Conservation (phyloP, 2,888 invertebrate genomes). For the Branchipolynoe longqiensis region DNA sequence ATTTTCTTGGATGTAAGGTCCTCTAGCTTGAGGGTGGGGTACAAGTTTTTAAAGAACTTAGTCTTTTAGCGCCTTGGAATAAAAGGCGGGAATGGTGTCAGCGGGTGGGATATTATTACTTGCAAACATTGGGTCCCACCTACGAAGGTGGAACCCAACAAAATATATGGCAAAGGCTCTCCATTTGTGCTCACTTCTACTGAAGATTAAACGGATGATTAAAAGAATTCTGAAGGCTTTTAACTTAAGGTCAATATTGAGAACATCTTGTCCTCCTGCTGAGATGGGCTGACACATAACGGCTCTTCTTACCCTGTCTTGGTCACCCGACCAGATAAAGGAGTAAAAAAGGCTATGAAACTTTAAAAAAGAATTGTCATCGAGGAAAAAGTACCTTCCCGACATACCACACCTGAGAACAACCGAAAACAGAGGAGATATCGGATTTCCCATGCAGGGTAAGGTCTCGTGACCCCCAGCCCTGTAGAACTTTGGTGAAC, state of each 20-base stretch:
- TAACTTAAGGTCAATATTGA: neutral
- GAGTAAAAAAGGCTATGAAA: neutral
- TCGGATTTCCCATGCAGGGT: neutral
- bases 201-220: neutral
- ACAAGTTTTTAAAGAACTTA: too few species aligned
- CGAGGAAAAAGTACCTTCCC: neutral
- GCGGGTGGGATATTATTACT: neutral
- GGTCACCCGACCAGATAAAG: neutral
- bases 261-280: neutral
- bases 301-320: neutral
- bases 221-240: neutral
- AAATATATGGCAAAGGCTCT: neutral
- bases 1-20: too few species aligned
- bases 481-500: neutral
- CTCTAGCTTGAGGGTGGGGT: too few species aligned
- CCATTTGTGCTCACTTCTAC: neutral
- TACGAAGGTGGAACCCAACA: neutral
- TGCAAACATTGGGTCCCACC: neutral
- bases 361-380: neutral
- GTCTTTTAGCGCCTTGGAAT: neutral
- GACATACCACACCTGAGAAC: conserved; percentile 13
- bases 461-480: neutral
- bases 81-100: neutral
- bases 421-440: neutral
- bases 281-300: neutral